Evolutionary conservation across 2,113 vertebrate genomes (phyloP).

Genomic region (Psephotus haematonotus): DNA sequence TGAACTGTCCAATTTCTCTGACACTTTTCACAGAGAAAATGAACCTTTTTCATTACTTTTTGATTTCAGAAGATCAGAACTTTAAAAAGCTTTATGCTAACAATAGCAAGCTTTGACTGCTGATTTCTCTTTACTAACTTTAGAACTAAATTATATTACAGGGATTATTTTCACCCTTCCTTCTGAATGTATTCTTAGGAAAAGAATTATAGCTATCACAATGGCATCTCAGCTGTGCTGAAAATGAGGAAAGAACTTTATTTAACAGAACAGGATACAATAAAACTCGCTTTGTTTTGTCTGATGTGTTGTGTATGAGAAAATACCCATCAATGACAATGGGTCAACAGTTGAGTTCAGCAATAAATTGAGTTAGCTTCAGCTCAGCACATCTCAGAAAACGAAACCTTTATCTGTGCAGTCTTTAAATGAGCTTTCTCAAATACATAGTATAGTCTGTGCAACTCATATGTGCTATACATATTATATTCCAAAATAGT

Average conservation of each 20-base stretch:
- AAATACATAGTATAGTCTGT: not conserved
- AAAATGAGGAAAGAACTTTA: not conserved
- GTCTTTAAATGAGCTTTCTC: not conserved
- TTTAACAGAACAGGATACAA: not conserved
- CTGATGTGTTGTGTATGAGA: not conserved
- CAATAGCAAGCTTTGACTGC: not conserved
- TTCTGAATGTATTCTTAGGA: not conserved
- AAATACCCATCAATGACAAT: not conserved
- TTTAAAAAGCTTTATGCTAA: not conserved
- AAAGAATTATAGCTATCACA: not conserved
- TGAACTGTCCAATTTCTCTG: not conserved
- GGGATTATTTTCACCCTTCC: not conserved
- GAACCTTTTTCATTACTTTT: not conserved
- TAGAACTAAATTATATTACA: not conserved
- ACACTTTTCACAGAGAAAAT: not conserved
- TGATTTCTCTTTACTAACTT: not conserved
- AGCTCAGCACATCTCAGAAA: not conserved
- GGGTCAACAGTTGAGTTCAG: not conserved
- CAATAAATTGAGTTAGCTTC: not conserved
- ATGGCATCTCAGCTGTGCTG: not conserved
- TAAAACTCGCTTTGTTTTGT: not conserved
- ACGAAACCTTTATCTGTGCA: not conserved
- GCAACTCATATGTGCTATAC: not conserved
- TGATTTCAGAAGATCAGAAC: not conserved
- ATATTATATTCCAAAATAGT: not conserved